phyloP scores from a whole-genome alignment of 2,888 invertebrate species.

The Scelioninae gen. 2 region DNA sequence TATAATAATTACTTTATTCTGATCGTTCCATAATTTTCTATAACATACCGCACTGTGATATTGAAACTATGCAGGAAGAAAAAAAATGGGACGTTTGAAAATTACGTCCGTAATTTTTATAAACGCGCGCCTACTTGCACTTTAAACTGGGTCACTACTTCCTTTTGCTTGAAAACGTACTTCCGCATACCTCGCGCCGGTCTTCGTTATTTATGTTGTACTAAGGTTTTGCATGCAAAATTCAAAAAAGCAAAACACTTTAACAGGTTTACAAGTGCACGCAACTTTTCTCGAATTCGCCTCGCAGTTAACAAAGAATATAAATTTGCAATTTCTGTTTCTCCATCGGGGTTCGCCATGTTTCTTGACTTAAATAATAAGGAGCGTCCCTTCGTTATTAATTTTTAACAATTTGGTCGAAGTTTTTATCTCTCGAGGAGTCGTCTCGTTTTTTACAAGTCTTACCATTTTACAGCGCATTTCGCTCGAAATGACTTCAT shows the following conservation, averaged over 20 bases:
- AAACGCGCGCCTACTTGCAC: slow-evolving; percentile 54
- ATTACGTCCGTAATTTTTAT: slow-evolving; percentile 40
- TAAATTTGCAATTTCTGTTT: slow-evolving; percentile 3
- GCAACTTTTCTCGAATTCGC: background rate
- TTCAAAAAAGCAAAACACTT: slow-evolving; percentile 40
- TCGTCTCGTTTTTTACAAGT: too few species aligned
- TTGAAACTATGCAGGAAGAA: background rate
- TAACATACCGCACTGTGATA: slow-evolving; percentile 1
- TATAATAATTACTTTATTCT: too few species aligned
- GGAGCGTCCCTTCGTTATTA: too few species aligned
- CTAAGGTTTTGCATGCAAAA: slow-evolving; percentile 40
- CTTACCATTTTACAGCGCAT: too few species aligned
- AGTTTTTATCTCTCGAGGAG: too few species aligned
- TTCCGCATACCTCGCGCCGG: slow-evolving; percentile 64
- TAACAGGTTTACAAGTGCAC: slow-evolving; percentile 27
- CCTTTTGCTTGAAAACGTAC: slow-evolving; percentile 64
- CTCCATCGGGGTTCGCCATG: too few species aligned
- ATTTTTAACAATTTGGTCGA: too few species aligned
- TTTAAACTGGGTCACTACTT: slow-evolving; percentile 66
- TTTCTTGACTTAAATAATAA: too few species aligned
- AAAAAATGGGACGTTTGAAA: slow-evolving; percentile 21
- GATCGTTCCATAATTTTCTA: background rate
- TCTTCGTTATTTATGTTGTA: slow-evolving; percentile 45
- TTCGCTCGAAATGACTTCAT: too few species aligned
- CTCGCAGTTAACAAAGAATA: background rate